These are phyloP conservation scores for Ploceus nigricollis DNA, from an alignment of 2,113 vertebrate species.

Conservation along the genomic window DNA sequence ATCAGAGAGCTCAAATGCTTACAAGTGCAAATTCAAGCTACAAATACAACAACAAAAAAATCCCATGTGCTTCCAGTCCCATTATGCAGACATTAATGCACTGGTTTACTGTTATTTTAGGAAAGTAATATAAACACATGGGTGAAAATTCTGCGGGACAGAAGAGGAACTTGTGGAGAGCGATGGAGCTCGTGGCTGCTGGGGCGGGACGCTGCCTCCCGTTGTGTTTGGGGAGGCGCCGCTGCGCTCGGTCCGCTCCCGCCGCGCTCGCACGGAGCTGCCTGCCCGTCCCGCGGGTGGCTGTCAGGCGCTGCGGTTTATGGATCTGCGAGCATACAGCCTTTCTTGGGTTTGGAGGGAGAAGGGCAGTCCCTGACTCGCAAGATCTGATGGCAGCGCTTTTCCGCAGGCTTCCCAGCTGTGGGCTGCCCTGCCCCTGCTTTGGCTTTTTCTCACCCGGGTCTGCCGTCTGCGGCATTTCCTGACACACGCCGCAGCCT, in stretches of 20 bases:
- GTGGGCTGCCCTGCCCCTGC: neutral
- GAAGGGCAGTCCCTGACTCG: neutral
- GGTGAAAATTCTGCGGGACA: neutral
- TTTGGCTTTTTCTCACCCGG: neutral
- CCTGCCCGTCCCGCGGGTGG: no score
- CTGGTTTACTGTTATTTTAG: neutral
- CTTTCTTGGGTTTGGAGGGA: no score
- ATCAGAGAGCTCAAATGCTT: neutral
- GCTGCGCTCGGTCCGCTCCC: neutral
- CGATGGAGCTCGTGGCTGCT: fast-evolving
- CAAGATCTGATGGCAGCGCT: neutral
- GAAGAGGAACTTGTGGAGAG: neutral
- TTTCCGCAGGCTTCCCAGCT: neutral
- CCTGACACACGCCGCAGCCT: fast-evolving
- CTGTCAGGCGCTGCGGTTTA: no score
- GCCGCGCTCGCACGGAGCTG: no score
- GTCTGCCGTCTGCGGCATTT: fast-evolving
- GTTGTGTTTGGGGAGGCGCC: fast-evolving
- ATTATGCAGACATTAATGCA: neutral
- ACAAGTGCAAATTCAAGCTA: neutral
- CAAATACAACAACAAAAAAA: neutral
- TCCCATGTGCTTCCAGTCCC: neutral
- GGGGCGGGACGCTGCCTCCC: neutral
- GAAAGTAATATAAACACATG: neutral
- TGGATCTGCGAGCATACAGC: neutral